These are phyloP conservation scores for Chascanopsetta lugubris DNA, from an alignment of 2,113 vertebrate species.

Conservation along the genomic window DNA sequence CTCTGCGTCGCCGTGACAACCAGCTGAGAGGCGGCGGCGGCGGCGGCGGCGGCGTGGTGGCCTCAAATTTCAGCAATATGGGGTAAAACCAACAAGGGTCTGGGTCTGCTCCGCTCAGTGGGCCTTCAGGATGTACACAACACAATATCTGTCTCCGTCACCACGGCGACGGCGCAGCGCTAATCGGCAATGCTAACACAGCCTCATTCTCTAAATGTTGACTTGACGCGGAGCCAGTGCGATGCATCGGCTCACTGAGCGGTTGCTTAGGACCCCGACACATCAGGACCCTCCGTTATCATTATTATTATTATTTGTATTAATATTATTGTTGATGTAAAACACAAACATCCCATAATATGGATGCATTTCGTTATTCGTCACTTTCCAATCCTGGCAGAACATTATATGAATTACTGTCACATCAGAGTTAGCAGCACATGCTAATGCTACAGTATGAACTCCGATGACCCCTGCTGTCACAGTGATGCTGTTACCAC, in stretches of 20 bases:
- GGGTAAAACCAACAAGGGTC: constrained; percentile 34
- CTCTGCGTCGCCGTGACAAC: constrained; percentile 55
- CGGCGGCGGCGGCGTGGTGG: constrained; percentile 13
- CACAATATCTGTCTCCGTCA: constrained; percentile 32
- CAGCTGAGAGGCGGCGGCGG: no score
- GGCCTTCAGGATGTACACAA: constrained; percentile 50
- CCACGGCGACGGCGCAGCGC: constrained; percentile 52
- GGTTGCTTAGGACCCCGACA: constrained; percentile 24
- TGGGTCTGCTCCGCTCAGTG: constrained; percentile 18
- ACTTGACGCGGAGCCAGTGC: constrained; percentile 29
- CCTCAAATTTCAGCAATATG: constrained; percentile 17
- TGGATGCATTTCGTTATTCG: no score
- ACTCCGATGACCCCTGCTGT: no score
- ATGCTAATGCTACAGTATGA: no score
- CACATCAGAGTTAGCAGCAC: no score
- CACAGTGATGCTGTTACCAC: no score
- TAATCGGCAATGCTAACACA: constrained; percentile 47
- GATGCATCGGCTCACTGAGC: background rate
- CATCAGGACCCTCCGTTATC: no score
- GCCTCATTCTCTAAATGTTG: constrained; percentile 13
- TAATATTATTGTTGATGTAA: no score
- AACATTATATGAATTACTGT: no score
- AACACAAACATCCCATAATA: no score
- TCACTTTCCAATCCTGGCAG: no score
- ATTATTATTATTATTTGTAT: no score